Evolutionary conservation across 2,797 vertebrate species (phyloP).

Genomic region (Acomys russatus): DNA sequence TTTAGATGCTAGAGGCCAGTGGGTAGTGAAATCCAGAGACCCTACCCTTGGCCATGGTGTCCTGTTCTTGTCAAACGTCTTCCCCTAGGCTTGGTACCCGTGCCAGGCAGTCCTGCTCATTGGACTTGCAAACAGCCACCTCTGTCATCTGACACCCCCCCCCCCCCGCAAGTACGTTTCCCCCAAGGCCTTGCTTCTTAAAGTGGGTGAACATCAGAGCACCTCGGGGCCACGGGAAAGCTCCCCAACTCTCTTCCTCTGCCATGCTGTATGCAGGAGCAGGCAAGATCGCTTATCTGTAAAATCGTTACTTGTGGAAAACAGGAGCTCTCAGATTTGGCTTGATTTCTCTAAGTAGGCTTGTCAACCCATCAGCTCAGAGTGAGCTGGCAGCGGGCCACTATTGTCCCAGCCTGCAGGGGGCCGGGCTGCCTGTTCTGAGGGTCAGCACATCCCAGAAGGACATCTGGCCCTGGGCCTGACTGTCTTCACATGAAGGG

Average conservation of each 20-base stretch:
- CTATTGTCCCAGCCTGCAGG: neutral
- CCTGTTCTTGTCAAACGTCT: neutral
- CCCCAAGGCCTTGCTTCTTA: neutral
- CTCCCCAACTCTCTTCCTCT: neutral
- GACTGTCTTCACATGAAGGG: neutral
- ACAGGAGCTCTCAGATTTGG: neutral
- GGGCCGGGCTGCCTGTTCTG: neutral
- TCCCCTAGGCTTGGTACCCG: too few species aligned
- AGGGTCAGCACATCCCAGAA: neutral
- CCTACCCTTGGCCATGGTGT: neutral
- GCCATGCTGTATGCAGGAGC: neutral
- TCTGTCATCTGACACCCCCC: neutral
- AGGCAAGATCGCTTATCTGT: neutral
- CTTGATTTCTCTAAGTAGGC: neutral
- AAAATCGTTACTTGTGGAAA: neutral
- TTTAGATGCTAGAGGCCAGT: too few species aligned
- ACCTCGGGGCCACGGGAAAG: neutral
- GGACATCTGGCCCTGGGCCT: neutral
- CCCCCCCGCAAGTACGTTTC: too few species aligned
- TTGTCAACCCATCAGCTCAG: neutral
- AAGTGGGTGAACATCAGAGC: neutral
- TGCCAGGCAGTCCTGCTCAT: neutral
- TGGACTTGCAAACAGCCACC: neutral
- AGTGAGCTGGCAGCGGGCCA: neutral
- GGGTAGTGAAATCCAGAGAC: neutral